Conservation (phyloP, 1,140 invertebrate genomes). For the Drosophila repletoides region DNA sequence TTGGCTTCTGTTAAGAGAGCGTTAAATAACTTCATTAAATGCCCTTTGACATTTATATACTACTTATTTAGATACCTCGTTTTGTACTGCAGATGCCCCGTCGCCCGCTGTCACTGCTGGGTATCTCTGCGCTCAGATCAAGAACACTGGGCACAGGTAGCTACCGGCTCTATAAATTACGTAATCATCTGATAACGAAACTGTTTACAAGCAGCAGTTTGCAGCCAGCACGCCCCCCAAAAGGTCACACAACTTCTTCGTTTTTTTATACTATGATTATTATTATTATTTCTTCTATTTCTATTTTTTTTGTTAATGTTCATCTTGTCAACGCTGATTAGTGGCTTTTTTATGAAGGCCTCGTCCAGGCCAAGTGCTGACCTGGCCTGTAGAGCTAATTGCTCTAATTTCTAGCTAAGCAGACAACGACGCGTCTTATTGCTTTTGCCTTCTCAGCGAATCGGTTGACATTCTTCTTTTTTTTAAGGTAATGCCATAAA, state of each 20-base stretch:
- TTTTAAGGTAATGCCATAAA: slow-evolving; percentile 54
- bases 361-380: slow-evolving; percentile 15
- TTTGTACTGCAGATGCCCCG: slow-evolving; percentile 1
- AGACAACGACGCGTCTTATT: slow-evolving; percentile 16
- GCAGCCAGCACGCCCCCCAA: slow-evolving; percentile 58
- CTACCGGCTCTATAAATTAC: slow-evolving; percentile 64
- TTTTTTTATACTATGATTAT: no score
- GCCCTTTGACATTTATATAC: slow-evolving; percentile 76
- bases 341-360: slow-evolving; percentile 46
- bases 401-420: slow-evolving; percentile 75
- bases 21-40: slow-evolving; percentile 81
- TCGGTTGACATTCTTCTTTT: slow-evolving; percentile 32
- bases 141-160: slow-evolving; percentile 46
- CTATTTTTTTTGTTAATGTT: slow-evolving; percentile 24
- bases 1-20: slow-evolving; percentile 35
- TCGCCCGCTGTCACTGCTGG: slow-evolving; percentile 10
- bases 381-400: slow-evolving; percentile 56
- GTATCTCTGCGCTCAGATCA: slow-evolving; percentile 44
- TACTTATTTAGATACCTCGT: slow-evolving; percentile 39
- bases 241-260: slow-evolving; percentile 39
- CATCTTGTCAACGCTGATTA: slow-evolving; percentile 50
- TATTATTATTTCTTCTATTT: slow-evolving; percentile 1
- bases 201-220: slow-evolving; percentile 68
- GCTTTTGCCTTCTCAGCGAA: neutral
- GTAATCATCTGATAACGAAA: slow-evolving; percentile 77